Base-by-base conservation (phyloP, 2,797 vertebrate genomes). In the Neosalanx taihuensis region DNA sequence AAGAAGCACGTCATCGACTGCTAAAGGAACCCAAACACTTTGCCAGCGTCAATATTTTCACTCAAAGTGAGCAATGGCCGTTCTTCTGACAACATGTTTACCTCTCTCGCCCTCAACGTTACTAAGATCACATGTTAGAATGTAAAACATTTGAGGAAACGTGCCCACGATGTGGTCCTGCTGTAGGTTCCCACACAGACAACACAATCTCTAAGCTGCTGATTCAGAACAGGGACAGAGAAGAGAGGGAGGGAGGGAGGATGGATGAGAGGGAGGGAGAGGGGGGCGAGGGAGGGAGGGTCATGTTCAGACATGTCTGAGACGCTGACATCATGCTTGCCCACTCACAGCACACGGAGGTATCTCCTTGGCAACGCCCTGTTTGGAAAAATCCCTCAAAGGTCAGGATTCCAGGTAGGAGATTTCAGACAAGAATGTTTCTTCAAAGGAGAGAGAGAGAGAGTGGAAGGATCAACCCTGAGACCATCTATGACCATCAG, bases 11-110 rank as follows among this genome's bases (percentile, higher is more conserved):
- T 93, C 92, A 92, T 88, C 77, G 65, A 23, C 78, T 86, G 83
- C 77, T 74, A 77, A 79, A 83, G 86, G 86, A 46, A 88, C 79
- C 72, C 82, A 81, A 80, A 80, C 81, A 79, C 73, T 66, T 69
- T 85, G 90, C 92, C 90, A 92, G 89, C 87, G 84, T 90, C 90
- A 93, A 92, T 92, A 91, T 93, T 93, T 92, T 91, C 81, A 79
- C 79, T 87, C 67, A 70, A 82, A 81, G 74, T 83, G 89, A 84
- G 87, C 84, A 84, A 51, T 73, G 76, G 69, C 81, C 78, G 84
- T 86, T 81, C 29, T 77, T 89, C 77, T 80, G 82, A 87, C 85
- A 70, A 79, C 74, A 71, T 73, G 74, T 75, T 88, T 70, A 66
- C 74, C 76, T 79, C 76, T 79, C 88, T 78, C 72, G 82, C 78